Conservation (phyloP, 2,113 vertebrate species). For the Plecotus auritus region DNA sequence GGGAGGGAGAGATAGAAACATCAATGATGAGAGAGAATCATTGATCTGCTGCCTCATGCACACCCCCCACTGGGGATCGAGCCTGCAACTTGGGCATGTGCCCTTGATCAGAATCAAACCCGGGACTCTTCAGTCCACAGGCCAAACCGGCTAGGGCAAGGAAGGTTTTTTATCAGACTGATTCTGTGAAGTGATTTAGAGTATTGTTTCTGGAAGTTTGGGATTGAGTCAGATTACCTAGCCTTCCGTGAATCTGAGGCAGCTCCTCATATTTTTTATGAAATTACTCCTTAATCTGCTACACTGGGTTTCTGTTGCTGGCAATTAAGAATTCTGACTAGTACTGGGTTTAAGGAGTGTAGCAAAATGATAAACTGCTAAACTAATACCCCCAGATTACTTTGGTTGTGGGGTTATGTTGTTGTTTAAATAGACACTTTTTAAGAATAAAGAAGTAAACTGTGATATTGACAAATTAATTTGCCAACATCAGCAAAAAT, state of each 20-base stretch:
- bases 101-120: no score
- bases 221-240: not conserved
- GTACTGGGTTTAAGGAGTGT: not conserved
- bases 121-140: no score
- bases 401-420: not conserved
- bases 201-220: not conserved
- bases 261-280: not conserved
- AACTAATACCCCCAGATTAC: not conserved
- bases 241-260: not conserved
- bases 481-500: not conserved
- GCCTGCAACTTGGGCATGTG: no score
- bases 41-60: no score
- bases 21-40: no score
- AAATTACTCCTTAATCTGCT: not conserved
- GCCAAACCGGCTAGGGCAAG: no score
- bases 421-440: not conserved
- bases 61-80: no score
- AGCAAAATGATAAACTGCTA: not conserved
- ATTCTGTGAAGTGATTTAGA: not conserved
- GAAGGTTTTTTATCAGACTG: not conserved
- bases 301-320: not conserved
- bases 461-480: not conserved
- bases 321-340: not conserved
- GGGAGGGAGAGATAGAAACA: no score
- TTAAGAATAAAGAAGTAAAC: not conserved